Evolutionary conservation across 2,797 vertebrate genomes (phyloP), one percentile per base, ranked within the genome.

Genomic region (Rhinichthys osculus): DNA sequence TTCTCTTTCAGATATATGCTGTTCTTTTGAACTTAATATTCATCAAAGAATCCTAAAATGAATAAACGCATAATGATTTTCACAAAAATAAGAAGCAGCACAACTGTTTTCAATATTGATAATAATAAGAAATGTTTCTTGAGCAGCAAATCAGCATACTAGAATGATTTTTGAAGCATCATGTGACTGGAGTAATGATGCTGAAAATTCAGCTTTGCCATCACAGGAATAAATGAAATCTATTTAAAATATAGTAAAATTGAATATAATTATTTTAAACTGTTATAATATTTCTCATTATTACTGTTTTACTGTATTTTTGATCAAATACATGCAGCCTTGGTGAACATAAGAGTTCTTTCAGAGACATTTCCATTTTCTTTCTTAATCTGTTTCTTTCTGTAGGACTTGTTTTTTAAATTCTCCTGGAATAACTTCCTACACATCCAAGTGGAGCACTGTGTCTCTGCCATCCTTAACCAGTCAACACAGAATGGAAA

Each of bases 401-500:
- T 83, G 0, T 85, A 99, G 98, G 98, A 99, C 93, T 94, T 99
- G 90, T 99, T 98, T 94, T 99, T 99, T 92, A 97, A 97, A 92
- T 99, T 98, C 92, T 96, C 97, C 30, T 99, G 98, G 98, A 99
- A 99, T 93, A 99, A 99, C 92, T 99, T 99, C 91, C 93, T 99
- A 94, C 98, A 99, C 94, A 96, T 97, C 94, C 98, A 99, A 97
- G 97, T 99, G 95, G 98, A 99, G 90, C 93, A 98, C 78, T 98
- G 97, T 76, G 94, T 99, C 88, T 96, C 95, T 1, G 96, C 97
- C 79, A 96, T 99, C 87, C 93, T 99, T 88, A 96, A 96, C 14
- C 97, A 96, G 59, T 93, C 96, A 1, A 91, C 92, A 3, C 38
- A 89, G 85, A 52, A 92, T 62, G 57, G 95, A 94, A 77, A 89